Percentiles rank a stretch among this genome's conserved stretches.
These are phyloP conservation scores for Loris lydekkerianus DNA, from an alignment of 2,797 vertebrate species.

Conservation along the genomic window DNA sequence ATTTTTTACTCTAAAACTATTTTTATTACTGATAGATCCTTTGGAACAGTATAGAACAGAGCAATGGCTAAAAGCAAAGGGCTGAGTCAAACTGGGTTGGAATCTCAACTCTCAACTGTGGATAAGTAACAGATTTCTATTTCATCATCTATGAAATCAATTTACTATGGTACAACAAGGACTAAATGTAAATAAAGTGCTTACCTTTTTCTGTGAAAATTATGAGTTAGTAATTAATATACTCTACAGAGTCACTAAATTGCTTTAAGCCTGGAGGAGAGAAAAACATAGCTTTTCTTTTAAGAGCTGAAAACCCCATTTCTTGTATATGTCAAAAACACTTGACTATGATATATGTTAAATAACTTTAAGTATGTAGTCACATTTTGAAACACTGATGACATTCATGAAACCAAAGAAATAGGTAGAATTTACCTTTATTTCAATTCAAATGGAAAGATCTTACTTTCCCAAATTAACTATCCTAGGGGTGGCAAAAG, in stretches of 20 bases:
- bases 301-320: background rate
- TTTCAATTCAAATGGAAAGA: background rate
- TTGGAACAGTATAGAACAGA: background rate
- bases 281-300: conserved; percentile 3
- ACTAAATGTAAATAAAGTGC: background rate
- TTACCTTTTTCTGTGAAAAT: conserved; percentile 28
- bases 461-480: background rate
- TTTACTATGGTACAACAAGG: background rate
- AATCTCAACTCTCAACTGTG: background rate
- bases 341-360: background rate
- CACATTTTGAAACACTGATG: background rate
- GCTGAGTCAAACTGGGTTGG: background rate
- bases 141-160: background rate
- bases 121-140: background rate
- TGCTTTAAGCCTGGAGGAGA: conserved; percentile 2
- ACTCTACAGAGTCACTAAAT: background rate
- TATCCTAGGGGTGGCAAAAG: background rate
- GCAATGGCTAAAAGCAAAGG: background rate
- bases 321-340: conserved; percentile 16
- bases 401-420: background rate
- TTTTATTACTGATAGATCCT: background rate
- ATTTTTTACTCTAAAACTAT: background rate
- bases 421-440: background rate
- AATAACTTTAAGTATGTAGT: background rate
- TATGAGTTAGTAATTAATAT: conserved; percentile 18